Evolutionary conservation across 2,888 invertebrate genomes (phyloP).

Genomic region (Ypsolopha sequella): DNA sequence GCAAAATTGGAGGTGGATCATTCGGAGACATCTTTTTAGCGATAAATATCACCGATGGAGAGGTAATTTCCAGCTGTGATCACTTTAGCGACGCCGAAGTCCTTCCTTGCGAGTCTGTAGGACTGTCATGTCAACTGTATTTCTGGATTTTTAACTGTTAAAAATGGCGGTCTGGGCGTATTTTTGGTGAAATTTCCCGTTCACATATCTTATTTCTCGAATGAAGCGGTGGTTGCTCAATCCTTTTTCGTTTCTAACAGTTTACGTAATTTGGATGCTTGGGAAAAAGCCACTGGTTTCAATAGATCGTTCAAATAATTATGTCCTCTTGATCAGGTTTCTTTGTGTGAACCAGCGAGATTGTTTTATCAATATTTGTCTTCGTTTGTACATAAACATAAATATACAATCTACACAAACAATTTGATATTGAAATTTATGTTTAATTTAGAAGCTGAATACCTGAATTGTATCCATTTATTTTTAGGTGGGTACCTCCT

Average conservation of each 20-base stretch:
- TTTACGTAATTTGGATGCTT: not conserved
- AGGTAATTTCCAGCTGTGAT: constrained; percentile 72
- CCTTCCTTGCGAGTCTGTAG: not conserved
- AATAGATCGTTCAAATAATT: not conserved
- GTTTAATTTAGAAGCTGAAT: no score
- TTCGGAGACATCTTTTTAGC: constrained; percentile 99
- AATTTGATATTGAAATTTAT: no score
- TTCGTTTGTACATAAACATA: no score
- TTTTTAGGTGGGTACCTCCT: no score
- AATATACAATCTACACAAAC: no score
- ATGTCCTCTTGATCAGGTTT: not conserved
- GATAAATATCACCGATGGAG: constrained; percentile 90
- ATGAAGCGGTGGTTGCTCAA: not conserved
- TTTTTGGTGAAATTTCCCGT: constrained; percentile 9
- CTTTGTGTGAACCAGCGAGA: not conserved
- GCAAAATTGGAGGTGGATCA: constrained; percentile 98
- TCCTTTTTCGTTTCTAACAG: not conserved
- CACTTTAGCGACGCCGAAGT: not conserved
- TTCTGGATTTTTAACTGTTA: constrained; percentile 42
- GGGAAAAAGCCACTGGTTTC: not conserved
- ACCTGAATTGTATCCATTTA: no score
- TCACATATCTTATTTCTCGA: not conserved
- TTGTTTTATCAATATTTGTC: not conserved
- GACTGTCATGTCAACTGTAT: constrained; percentile 34
- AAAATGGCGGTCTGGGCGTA: constrained; percentile 53